phyloP scores from a whole-genome alignment of 2,113 vertebrate species.

The Gymnorhina tibicen region DNA sequence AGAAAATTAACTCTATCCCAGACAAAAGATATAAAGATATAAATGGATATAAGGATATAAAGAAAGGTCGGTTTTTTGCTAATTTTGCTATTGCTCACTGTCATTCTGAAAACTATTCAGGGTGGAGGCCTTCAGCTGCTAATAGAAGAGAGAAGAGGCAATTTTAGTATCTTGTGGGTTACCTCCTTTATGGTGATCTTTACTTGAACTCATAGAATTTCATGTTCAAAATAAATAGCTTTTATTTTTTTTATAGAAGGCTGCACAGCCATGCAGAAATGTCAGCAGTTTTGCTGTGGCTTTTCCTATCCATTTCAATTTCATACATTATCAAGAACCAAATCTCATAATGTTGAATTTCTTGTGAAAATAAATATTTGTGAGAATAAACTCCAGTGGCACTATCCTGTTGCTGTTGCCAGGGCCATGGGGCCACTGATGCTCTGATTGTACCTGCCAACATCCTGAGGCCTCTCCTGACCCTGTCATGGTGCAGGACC shows the following conservation, averaged over 20 bases:
- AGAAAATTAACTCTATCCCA: neutral
- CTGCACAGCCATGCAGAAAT: slow-evolving; percentile 28
- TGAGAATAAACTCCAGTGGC: neutral
- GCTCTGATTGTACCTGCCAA: accelerated
- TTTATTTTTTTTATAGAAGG: neutral
- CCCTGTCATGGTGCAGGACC: accelerated
- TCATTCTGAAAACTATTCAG: neutral
- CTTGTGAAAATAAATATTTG: neutral
- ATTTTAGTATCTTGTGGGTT: slow-evolving; percentile 32
- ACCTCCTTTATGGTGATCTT: slow-evolving; percentile 40
- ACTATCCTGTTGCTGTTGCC: neutral
- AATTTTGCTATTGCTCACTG: neutral
- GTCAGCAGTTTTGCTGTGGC: neutral
- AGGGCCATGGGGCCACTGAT: neutral
- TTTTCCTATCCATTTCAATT: slow-evolving; percentile 7
- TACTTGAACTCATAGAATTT: slow-evolving; percentile 43
- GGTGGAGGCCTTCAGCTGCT: slow-evolving; percentile 9
- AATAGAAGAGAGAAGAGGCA: slow-evolving; percentile 21
- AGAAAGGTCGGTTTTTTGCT: slow-evolving; percentile 3
- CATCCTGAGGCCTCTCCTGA: accelerated
- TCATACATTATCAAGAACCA: neutral
- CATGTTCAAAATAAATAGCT: slow-evolving; percentile 41
- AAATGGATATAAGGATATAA: neutral
- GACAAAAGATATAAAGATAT: too few relatives aligned
- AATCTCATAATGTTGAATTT: neutral